Evolutionary conservation across 2,888 invertebrate species (phyloP), one percentile per base, ranked within the genome.

Genomic region (Malthinus flaveolus): DNA sequence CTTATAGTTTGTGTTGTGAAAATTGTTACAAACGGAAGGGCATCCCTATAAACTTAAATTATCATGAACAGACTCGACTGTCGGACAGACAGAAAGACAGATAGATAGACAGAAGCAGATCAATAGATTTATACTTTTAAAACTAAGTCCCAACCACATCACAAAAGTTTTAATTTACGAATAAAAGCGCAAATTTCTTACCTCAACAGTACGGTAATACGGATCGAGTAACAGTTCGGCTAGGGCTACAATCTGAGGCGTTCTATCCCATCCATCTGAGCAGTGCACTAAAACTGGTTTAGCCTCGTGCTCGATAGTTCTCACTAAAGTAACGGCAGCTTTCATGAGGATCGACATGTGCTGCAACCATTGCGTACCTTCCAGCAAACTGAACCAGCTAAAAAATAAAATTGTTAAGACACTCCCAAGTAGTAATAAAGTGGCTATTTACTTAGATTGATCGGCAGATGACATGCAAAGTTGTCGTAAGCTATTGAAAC

Each of bases 201-300:
- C 95, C 83, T 95, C 89, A 50, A 94, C 84, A 8, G 97, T 98
- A 68, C 98, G 84, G 78, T 98, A 98, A 80, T 88, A 90, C 0
- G 97, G 95, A 83, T 98, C 98, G 35, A 97, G 83, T 72, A 97
- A 81, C 37, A 98, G 83, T 79, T 97, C 91, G 9, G 95, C 94
- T 49, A 97, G 84, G 36, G 97, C 92, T 10, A 95, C 93, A 66
- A 99, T 91, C 82, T 99, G 98, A 44, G 98, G 94, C 55, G 98
- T 99, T 66, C 98, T 85, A 81, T 99, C 98, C 98, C 98, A 98
- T 45, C 98, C 98, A 81, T 98, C 98, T 1, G 96, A 96, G 79
- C 98, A 98, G 79, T 98, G 98, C 7, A 99, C 96, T 61, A 99
- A 82, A 52, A 96, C 97, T 6, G 97, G 95, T 48, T 94, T 85